Base-by-base conservation (phyloP, 2,113 vertebrate genomes). In the Leptocoma aspasia region DNA sequence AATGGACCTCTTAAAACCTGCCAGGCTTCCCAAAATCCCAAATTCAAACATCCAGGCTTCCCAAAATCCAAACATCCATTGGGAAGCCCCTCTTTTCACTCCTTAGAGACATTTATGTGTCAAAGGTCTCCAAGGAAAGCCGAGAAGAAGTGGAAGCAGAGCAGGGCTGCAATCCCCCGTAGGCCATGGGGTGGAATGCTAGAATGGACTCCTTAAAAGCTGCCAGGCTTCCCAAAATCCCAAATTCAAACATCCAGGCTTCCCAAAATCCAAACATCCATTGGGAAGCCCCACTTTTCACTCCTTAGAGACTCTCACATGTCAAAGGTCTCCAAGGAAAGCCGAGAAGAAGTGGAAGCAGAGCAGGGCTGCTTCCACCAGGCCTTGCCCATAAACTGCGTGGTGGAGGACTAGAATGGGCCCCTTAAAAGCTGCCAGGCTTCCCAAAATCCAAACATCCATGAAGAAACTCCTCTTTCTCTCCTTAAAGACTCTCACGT, bases 311-410 rank as follows among this genome's bases (percentile, higher is more conserved):
- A 17, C 33, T 28, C 24, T 35, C 18, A 28, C 1, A 4, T 11
- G 18, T 28, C 22, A 44, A 15, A 35, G 15, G 49, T 49, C 17
- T 27, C 33, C 44, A 26, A 45, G 31, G 23, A n/a, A 24, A 28
- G 5, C 30, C 7, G 4, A 6, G 5, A 22, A 24, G 21, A 39
- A 39, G 39, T 28, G 35, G 35, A 52, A 22, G 5, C n/a, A 4
- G 7, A 37, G n/a, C 7, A 3, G n/a, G 17, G 24, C 45, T 7
- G 3, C 9, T 4, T n/a, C n/a, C n/a, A n/a, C n/a, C n/a, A n/a
- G n/a, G n/a, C n/a, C 22, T 1, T 10, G 20, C 4, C 0, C 1
- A 1, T 6, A 21, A 33, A 33, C 33, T 0, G 0, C 5, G 3
- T 30, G 30, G 4, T 23, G 31, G 22, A 61, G 16, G 11, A 64